Evolutionary conservation across 2,797 vertebrate genomes (phyloP), one percentile per base, ranked within the genome.

Genomic region (Pangasius krempfi): DNA sequence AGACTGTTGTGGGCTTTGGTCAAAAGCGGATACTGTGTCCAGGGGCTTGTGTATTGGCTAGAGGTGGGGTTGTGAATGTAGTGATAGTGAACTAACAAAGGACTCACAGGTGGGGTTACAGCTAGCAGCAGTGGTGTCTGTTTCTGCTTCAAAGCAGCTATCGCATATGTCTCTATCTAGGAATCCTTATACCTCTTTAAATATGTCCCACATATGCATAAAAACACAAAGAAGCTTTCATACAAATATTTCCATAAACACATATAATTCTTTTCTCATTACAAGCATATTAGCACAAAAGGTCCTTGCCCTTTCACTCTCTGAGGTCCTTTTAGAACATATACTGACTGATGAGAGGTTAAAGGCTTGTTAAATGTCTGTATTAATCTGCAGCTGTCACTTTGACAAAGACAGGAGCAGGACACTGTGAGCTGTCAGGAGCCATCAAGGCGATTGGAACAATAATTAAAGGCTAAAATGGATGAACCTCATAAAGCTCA

Each of bases 331-430:
- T 89, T 92, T 90, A 90, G 91, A 88, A 90, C 92, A 27, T 73
- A 27, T 84, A 52, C 88, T 94, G 94, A 95, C 95, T 94, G 93
- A 95, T 91, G 93, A 93, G 93, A 83, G 91, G 93, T 93, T 94
- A 94, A 94, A 92, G 94, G 91, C 93, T 91, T 92, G 94, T 94
- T 96, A 95, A 96, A 96, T 95, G 90, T 96, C 94, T 92, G 92
- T 94, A 95, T 96, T 95, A 96, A 96, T 96, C 94, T 96, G 93
- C 90, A 84, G 92, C 84, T 96, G 95, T 95, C 95, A 96, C 90
- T 85, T 84, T 86, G 93, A 96, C 95, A 96, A 94, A 94, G 94
- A 96, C 89, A 70, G 94, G 94, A 94, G 95, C 93, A 91, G 91
- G 94, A 94, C 94, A 94, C 94, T 92, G 89, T 93, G 93, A 92